Conservation (phyloP, 2,797 vertebrate species). For the Crypturellus tataupa region DNA sequence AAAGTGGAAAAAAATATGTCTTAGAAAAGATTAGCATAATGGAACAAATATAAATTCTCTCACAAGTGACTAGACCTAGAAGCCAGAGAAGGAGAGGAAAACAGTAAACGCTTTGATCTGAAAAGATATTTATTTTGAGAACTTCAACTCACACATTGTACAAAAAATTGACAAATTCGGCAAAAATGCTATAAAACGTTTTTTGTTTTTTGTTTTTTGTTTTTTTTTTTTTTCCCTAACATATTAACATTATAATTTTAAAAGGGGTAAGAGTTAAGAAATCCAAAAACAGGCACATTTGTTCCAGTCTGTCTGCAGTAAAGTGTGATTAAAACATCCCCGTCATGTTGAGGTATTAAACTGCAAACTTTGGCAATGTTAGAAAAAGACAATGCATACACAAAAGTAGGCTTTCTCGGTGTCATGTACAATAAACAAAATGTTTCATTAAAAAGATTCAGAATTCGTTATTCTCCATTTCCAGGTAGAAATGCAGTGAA, state of each 20-base stretch:
- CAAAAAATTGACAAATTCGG: slow-evolving; percentile 83
- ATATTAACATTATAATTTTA: slow-evolving; percentile 73
- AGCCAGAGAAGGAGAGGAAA: background rate
- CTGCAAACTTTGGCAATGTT: slow-evolving; percentile 81
- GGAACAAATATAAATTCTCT: background rate
- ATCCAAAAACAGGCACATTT: slow-evolving; percentile 42
- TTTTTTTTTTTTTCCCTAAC: slow-evolving; percentile 35
- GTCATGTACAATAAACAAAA: slow-evolving; percentile 36
- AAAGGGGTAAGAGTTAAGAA: slow-evolving; percentile 40
- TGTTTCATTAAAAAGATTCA: slow-evolving; percentile 17
- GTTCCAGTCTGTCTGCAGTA: slow-evolving; percentile 76
- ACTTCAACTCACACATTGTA: slow-evolving; percentile 86
- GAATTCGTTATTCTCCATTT: slow-evolving; percentile 43
- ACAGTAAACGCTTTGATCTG: slow-evolving; percentile 19
- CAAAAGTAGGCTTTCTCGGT: background rate
- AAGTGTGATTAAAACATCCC: slow-evolving; percentile 61
- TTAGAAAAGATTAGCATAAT: background rate
- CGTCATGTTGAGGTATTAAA: slow-evolving; percentile 81
- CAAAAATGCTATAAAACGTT: slow-evolving; percentile 78
- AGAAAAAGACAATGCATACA: slow-evolving; percentile 37
- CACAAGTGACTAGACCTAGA: background rate
- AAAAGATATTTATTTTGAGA: slow-evolving; percentile 82
- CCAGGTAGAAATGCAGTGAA: slow-evolving; percentile 16
- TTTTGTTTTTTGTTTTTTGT: background rate
- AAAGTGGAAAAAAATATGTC: background rate